phyloP scores from a whole-genome alignment of 2,113 vertebrate genomes.

The Phyllostomus hastatus region DNA sequence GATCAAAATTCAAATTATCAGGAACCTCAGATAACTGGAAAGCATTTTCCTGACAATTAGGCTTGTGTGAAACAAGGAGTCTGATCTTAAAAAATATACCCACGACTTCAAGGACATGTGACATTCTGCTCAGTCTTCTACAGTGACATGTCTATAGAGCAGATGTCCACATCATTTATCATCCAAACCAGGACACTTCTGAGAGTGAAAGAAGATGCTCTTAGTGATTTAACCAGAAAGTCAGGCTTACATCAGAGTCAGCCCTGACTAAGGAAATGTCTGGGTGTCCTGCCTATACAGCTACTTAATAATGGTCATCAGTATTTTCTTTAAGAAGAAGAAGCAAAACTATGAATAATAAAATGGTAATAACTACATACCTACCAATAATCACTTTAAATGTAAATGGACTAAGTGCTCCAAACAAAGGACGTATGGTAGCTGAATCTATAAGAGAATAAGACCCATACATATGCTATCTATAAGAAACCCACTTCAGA shows the following conservation, averaged over 20 bases:
- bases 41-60: not conserved
- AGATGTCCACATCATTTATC: not conserved
- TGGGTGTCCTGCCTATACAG: not conserved
- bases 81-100: not conserved
- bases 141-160: not conserved
- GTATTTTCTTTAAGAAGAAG: not conserved
- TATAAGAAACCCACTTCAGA: not conserved
- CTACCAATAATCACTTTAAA: not conserved
- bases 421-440: not conserved
- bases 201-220: not conserved
- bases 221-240: not conserved
- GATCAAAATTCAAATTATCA: not conserved
- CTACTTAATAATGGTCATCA: not conserved
- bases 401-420: not conserved
- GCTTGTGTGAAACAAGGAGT: not conserved
- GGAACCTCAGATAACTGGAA: not conserved
- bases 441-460: not conserved
- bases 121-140: not conserved
- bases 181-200: not conserved
- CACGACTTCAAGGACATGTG: not conserved
- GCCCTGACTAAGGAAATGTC: not conserved
- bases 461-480: not conserved
- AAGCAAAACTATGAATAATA: not conserved
- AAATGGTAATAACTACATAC: not conserved
- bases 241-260: not conserved